Conservation (phyloP, 2,888 invertebrate genomes). For the Asteroscopus sphinx region DNA sequence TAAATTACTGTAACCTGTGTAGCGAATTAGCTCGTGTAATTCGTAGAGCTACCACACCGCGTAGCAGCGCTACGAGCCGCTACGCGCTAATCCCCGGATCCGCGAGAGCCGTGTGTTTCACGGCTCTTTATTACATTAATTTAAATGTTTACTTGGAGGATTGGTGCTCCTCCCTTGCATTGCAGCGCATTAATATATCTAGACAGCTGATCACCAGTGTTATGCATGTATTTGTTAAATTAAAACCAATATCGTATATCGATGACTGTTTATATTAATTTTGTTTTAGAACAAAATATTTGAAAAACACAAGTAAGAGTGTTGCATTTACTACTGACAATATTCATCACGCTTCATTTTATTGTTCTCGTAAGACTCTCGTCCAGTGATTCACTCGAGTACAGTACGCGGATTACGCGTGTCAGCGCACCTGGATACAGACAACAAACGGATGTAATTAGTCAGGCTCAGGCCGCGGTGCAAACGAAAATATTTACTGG, state of each 20-base stretch:
- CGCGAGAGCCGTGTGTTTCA: slow-evolving; percentile 82
- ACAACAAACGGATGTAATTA: slow-evolving; percentile 80
- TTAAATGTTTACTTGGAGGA: slow-evolving; percentile 86
- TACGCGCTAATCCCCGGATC: slow-evolving; percentile 74
- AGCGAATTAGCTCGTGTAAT: slow-evolving; percentile 9
- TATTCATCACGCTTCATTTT: neutral
- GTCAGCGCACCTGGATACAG: slow-evolving; percentile 81
- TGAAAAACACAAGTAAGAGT: neutral
- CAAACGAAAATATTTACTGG: slow-evolving; percentile 84
- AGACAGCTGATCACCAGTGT: slow-evolving; percentile 53
- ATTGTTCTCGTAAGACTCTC: slow-evolving; percentile 6
- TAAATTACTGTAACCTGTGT: neutral
- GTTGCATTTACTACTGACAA: neutral
- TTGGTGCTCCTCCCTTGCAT: slow-evolving; percentile 70
- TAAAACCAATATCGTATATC: neutral
- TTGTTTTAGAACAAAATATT: neutral
- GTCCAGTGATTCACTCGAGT: slow-evolving; percentile 13
- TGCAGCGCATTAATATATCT: slow-evolving; percentile 67
- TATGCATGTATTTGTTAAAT: slow-evolving; percentile 26
- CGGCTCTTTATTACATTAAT: slow-evolving; percentile 89
- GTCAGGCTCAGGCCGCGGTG: slow-evolving; percentile 75
- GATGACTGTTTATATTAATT: neutral
- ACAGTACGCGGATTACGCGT: slow-evolving; percentile 71
- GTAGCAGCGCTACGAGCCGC: slow-evolving; percentile 47
- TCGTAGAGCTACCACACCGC: slow-evolving; percentile 32